These are phyloP conservation scores for Artemia sinica DNA, from an alignment of 2,888 invertebrate genomes.

Conservation along the genomic window DNA sequence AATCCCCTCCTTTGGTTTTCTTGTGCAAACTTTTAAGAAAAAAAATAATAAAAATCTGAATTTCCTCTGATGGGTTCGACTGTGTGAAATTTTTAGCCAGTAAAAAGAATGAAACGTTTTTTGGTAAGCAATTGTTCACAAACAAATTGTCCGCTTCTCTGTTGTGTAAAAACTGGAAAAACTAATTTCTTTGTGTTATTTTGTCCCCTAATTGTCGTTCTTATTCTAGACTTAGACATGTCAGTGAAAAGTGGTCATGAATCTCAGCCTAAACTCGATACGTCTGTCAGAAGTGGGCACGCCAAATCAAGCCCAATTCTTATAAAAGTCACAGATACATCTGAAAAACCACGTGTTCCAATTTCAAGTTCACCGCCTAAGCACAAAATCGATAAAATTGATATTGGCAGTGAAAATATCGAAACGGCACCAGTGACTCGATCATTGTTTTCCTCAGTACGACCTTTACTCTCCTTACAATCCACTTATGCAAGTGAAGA, in stretches of 20 bases:
- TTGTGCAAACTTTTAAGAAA: too few species aligned
- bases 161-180: too few species aligned
- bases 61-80: too few species aligned
- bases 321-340: neutral
- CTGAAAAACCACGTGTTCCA: neutral
- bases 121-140: too few species aligned
- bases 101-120: too few species aligned
- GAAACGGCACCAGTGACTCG: constrained; percentile 71
- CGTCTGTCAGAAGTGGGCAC: neutral
- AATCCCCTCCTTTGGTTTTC: too few species aligned
- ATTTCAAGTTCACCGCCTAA: constrained; percentile 3
- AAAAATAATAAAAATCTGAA: too few species aligned
- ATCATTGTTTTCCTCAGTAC: constrained; percentile 41
- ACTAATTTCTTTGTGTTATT: too few species aligned
- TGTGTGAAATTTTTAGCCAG: too few species aligned
- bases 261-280: neutral
- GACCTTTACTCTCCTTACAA: constrained; percentile 23
- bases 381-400: constrained; percentile 44
- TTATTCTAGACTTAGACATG: neutral
- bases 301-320: neutral
- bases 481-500: constrained; percentile 14
- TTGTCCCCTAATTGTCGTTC: too few species aligned
- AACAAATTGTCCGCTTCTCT: too few species aligned
- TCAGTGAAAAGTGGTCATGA: neutral
- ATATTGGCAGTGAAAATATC: constrained; percentile 75